Conservation (phyloP, 2,888 invertebrate genomes). For the Apomyelois bistriatella region DNA sequence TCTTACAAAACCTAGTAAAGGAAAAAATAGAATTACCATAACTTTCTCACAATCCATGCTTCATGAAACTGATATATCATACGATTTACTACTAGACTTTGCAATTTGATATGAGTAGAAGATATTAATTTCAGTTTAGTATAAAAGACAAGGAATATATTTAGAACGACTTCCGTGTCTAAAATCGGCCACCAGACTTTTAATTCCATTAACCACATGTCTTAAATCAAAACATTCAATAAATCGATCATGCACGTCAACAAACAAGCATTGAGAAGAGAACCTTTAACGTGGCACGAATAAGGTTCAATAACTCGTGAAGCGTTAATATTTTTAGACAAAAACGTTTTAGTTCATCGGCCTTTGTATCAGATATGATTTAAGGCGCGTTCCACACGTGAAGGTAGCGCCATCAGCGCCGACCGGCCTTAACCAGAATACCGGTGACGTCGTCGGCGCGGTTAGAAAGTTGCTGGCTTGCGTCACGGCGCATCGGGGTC, state of each 20-base stretch:
- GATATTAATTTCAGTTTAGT: not conserved
- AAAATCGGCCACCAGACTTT: not conserved
- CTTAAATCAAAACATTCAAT: not conserved
- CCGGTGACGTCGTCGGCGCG: constrained; percentile 62
- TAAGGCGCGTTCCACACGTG: constrained; percentile 26
- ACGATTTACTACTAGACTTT: not conserved
- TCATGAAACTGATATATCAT: not conserved
- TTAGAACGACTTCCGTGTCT: not conserved
- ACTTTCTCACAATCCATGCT: not conserved
- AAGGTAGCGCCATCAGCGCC: constrained; percentile 42
- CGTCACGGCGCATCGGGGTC: constrained; percentile 70
- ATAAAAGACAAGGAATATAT: not conserved
- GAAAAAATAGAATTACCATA: not conserved
- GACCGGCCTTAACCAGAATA: constrained; percentile 65
- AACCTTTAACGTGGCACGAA: not conserved
- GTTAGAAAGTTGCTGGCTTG: constrained; percentile 76
- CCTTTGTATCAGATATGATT: constrained; percentile 20
- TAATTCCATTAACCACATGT: not conserved
- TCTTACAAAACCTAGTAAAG: not conserved
- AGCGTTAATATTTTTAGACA: constrained; percentile 2
- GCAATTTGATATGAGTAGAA: not conserved
- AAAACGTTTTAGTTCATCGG: constrained; percentile 17
- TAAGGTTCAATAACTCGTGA: not conserved
- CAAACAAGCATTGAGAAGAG: not conserved
- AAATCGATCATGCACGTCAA: not conserved